These are phyloP conservation scores for Nyctereutes procyonoides DNA, from an alignment of 2,113 vertebrate genomes.

Conservation along the genomic window DNA sequence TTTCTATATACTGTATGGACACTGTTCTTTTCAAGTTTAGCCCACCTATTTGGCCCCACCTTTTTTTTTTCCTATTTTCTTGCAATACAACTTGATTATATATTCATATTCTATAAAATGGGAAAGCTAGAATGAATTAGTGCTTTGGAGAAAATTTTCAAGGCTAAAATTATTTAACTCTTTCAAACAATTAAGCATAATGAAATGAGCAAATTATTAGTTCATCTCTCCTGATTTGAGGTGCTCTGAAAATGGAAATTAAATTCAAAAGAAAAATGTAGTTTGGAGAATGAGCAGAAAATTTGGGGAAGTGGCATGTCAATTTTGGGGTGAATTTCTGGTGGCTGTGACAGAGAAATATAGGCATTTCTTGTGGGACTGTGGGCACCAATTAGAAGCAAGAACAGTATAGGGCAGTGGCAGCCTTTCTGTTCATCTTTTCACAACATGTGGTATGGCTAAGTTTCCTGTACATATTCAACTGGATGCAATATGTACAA, in stretches of 20 bases:
- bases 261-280: not conserved
- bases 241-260: not conserved
- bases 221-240: not conserved
- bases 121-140: not conserved
- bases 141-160: not conserved
- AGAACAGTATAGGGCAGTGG: not conserved
- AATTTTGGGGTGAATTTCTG: not conserved
- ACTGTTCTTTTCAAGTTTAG: not conserved
- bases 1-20: not conserved
- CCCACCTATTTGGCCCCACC: not conserved
- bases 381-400: not conserved
- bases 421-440: not conserved
- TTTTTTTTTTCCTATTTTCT: not conserved
- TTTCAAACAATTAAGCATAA: not conserved
- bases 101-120: not conserved
- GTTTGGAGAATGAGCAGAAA: not conserved
- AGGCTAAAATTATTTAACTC: not conserved
- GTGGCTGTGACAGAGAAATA: not conserved
- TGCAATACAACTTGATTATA: not conserved
- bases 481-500: not conserved
- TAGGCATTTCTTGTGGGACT: not conserved
- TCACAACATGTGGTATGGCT: not conserved
- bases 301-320: not conserved
- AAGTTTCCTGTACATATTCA: not conserved
- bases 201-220: not conserved